These are phyloP conservation scores for Epinephelus fuscoguttatus DNA, from an alignment of 2,113 vertebrate genomes.

Conservation along the genomic window DNA sequence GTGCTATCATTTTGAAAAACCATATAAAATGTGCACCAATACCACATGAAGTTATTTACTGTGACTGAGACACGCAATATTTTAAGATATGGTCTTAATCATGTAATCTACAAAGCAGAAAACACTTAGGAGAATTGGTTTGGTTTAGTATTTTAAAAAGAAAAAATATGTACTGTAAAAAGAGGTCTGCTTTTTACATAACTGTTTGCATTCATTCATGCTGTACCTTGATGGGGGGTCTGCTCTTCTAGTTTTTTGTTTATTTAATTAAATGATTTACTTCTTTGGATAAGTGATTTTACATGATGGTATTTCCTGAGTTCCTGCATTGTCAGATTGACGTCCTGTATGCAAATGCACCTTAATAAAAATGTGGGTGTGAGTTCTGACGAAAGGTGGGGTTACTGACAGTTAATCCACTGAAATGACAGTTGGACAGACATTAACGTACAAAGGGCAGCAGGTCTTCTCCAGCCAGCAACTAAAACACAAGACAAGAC, in stretches of 20 bases:
- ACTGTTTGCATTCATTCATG: too few relatives aligned
- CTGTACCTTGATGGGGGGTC: background rate
- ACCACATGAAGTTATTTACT: background rate
- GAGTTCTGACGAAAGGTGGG: background rate
- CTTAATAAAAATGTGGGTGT: background rate
- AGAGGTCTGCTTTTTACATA: too few relatives aligned
- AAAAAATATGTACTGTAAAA: too few relatives aligned
- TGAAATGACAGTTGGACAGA: background rate
- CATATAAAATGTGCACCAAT: background rate
- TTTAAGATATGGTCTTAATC: too few relatives aligned
- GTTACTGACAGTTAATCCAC: background rate
- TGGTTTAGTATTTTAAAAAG: background rate
- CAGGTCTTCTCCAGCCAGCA: background rate
- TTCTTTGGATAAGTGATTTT: background rate
- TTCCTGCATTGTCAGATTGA: background rate
- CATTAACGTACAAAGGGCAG: background rate
- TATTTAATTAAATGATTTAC: background rate
- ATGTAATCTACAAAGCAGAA: background rate
- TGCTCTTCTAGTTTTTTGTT: background rate
- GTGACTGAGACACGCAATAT: background rate
- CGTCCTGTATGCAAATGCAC: background rate
- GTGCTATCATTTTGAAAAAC: background rate
- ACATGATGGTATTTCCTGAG: background rate
- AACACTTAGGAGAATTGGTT: background rate
- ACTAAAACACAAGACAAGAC: too few relatives aligned